Evolutionary conservation across 2,113 vertebrate species (phyloP).

Genomic region (Coracopsis vasa): DNA sequence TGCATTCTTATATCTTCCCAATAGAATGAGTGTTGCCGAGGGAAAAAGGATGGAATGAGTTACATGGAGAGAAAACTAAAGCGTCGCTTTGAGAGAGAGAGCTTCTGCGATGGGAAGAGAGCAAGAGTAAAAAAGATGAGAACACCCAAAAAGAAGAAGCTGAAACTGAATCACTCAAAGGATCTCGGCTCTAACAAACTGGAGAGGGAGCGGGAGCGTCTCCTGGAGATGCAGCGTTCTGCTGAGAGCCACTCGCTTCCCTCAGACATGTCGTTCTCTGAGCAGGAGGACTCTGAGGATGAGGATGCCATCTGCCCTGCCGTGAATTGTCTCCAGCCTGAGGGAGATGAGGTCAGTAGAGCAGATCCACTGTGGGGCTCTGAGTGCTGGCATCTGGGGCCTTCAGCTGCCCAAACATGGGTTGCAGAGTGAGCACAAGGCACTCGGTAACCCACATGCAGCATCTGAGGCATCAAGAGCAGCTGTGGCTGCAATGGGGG

Average conservation of each 20-base stretch:
- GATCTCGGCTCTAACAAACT: conserved; percentile 67
- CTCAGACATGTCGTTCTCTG: conserved; percentile 85
- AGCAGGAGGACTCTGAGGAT: conserved; percentile 90
- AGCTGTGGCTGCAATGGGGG: accelerated
- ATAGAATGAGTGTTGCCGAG: conserved; percentile 76
- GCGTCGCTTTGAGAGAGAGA: conserved; percentile 82
- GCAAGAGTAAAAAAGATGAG: conserved; percentile 80
- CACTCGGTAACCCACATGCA: accelerated
- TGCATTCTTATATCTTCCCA: neutral
- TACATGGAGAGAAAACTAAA: conserved; percentile 86
- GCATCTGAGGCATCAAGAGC: neutral
- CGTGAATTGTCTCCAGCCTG: conserved; percentile 89
- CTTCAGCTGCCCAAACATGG: neutral
- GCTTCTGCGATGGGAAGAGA: conserved; percentile 71
- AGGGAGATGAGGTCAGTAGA: conserved; percentile 93
- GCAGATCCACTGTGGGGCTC: accelerated
- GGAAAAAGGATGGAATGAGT: conserved; percentile 73
- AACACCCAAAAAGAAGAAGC: conserved; percentile 83
- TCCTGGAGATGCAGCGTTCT: conserved; percentile 67
- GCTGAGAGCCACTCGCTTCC: conserved; percentile 79
- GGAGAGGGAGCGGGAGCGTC: conserved; percentile 70
- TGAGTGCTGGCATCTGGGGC: neutral
- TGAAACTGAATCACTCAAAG: conserved; percentile 79
- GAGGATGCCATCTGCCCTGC: conserved; percentile 93
- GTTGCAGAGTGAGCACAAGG: neutral